These are phyloP conservation scores for Coilia nasus DNA, from an alignment of 2,797 vertebrate species.

Conservation along the genomic window DNA sequence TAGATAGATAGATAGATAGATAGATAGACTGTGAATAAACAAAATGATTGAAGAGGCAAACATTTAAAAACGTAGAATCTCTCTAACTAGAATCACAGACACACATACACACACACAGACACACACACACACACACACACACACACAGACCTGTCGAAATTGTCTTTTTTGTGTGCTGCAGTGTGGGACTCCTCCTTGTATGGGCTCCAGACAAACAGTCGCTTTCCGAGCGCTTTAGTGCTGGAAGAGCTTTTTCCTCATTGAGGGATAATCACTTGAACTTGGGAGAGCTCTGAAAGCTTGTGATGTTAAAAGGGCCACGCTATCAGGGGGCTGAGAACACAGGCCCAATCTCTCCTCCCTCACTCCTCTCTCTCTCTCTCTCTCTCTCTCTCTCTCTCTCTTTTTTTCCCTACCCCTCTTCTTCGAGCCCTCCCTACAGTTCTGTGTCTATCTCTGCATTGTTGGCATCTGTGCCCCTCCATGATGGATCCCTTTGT, in stretches of 20 bases:
- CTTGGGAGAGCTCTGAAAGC: not conserved
- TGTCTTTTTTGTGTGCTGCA: not conserved
- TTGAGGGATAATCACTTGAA: conserved; percentile 1
- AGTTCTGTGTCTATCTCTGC: not conserved
- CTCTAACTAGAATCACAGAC: not conserved
- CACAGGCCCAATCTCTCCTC: not conserved
- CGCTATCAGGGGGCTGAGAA: not conserved
- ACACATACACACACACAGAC: not conserved
- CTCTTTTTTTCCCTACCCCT: not conserved
- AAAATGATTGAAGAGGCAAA: not conserved
- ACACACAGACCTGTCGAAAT: not conserved
- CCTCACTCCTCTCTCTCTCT: not conserved
- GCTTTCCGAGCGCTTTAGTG: not conserved
- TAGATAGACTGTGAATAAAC: not conserved
- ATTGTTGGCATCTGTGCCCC: conserved; percentile 25
- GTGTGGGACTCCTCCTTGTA: not conserved
- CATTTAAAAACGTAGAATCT: not conserved
- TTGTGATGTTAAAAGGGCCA: conserved; percentile 12
- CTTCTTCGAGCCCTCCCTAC: not conserved
- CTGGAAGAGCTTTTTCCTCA: not conserved
- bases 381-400: not conserved
- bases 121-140: not conserved
- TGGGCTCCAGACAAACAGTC: not conserved
- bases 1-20: not conserved
- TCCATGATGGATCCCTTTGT: conserved; percentile 37